Conservation (phyloP, 2,113 vertebrate species). For the Urocitellus parryii region DNA sequence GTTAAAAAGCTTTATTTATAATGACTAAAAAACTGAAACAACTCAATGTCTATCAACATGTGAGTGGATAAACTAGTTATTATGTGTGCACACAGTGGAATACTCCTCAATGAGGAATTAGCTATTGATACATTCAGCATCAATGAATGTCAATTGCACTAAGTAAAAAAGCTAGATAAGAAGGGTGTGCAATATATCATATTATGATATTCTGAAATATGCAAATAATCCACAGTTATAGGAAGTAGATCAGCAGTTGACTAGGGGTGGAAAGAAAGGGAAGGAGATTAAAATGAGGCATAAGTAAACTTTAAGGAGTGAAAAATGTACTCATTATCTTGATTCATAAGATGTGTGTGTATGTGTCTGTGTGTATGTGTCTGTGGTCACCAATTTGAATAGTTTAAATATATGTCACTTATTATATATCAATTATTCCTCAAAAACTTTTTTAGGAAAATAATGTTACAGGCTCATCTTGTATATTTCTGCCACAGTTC, state of each 20-base stretch:
- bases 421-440: neutral
- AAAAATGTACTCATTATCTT: neutral
- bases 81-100: neutral
- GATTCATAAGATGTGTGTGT: neutral
- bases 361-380: neutral
- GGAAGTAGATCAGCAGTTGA: neutral
- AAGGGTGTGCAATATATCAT: neutral
- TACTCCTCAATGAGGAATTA: neutral
- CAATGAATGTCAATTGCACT: neutral
- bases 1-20: neutral
- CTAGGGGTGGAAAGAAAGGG: neutral
- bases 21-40: neutral
- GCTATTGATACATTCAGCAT: neutral
- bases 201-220: neutral
- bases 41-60: neutral
- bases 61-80: neutral
- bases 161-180: fast-evolving
- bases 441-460: neutral
- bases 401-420: neutral
- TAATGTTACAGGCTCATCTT: neutral
- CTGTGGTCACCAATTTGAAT: neutral
- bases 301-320: neutral
- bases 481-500: neutral
- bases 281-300: neutral
- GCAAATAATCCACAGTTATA: neutral